Evolutionary conservation across 2,797 vertebrate genomes (phyloP), one percentile per base, ranked within the genome.

Genomic region (Pelochelys cantorii): DNA sequence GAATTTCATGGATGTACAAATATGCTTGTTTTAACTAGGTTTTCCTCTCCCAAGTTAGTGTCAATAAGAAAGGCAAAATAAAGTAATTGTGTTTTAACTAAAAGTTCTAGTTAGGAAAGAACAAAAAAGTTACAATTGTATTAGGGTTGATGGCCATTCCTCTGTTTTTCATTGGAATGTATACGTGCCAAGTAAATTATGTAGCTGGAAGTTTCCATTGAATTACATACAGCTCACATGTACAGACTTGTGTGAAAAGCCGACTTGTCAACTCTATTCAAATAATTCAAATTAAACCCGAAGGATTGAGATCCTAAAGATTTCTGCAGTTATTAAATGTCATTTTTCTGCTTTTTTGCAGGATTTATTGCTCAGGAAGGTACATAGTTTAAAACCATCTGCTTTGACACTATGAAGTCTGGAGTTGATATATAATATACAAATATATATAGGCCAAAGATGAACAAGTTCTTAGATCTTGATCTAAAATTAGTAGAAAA

Each of bases 321-420:
- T 15, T 17, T 93, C 83, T 90, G 42, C 52, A 87, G 60, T 53
- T 82, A 74, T 90, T 93, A 90, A 90, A 90, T 65, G 79, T 27
- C 82, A 83, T 12, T 22, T 37, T 18, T 94, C 86, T 87, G 29
- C 17, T 95, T 85, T 85, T 56, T 31, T 79, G 29, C 62, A 83
- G 77, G 94, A 87, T 90, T 91, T 94, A 84, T 86, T 87, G 83
- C 84, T 89, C 88, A 90, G 14, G 56, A 56, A 60, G 90, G 95
- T 92, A 85, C 5, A 90, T 65, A 62, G 90, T 62, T 86, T 89
- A 62, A 5, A 88, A 95, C 92, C 57, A 65, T 90, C 90, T 92
- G 56, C 74, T 91, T 90, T 94, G 89, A 80, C 25, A 92, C 34
- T 78, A 25, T 79, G 34, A 91, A 87, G 54, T 20, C 82, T 77